A percentile compares a stretch with the other conserved stretches of the same genome.
Conservation (phyloP, 2,113 vertebrate genomes). For the Charina bottae region DNA sequence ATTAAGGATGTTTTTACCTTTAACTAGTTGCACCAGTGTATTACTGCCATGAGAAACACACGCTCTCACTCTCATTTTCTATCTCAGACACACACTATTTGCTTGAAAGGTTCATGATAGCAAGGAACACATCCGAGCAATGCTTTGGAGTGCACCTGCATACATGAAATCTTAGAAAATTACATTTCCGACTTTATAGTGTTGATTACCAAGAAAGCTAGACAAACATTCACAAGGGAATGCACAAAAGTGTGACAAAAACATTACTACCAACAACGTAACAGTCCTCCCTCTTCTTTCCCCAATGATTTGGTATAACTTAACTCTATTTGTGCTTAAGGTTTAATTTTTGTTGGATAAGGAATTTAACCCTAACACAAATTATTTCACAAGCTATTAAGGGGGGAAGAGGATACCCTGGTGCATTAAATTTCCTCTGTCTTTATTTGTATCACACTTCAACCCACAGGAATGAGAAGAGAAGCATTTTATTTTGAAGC, state of each 20-base stretch:
- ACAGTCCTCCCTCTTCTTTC: conserved; percentile 54
- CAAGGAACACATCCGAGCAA: conserved; percentile 62
- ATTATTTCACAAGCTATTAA: conserved; percentile 44
- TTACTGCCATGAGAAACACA: neutral
- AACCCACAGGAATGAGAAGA: conserved; percentile 72
- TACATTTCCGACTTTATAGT: conserved; percentile 68
- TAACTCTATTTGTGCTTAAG: conserved; percentile 67
- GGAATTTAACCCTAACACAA: conserved; percentile 72
- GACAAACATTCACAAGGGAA: conserved; percentile 75
- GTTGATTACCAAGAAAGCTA: conserved; percentile 73
- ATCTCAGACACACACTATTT: conserved; percentile 64
- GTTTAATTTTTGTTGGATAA: conserved; percentile 45
- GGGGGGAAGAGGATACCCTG: conserved; percentile 58
- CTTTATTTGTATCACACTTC: conserved; percentile 67
- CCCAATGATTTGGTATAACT: conserved; percentile 39
- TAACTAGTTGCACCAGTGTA: neutral
- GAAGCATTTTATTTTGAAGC: conserved; percentile 72
- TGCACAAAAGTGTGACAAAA: conserved; percentile 75
- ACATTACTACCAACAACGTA: conserved; percentile 79
- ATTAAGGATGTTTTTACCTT: neutral
- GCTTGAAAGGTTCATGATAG: conserved; percentile 72
- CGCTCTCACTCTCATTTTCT: neutral
- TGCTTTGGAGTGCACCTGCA: conserved; percentile 32
- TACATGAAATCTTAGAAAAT: conserved; percentile 49
- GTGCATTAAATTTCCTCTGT: conserved; percentile 71